Conservation (phyloP, 2,888 invertebrate genomes). For the Ectropis crepuscularia region DNA sequence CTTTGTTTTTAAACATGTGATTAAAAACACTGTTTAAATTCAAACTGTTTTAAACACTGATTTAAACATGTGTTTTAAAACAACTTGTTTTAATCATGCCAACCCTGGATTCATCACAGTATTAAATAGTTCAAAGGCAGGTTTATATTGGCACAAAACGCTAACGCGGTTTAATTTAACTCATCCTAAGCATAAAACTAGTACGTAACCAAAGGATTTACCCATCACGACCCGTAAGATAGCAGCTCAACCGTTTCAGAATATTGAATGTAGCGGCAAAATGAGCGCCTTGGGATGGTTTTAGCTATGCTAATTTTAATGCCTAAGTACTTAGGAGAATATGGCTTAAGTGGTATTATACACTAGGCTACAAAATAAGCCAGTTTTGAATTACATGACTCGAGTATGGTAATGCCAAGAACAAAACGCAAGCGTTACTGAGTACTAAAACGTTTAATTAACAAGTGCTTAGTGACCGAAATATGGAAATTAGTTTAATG, state of each 20-base stretch:
- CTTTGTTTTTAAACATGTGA: too few relatives aligned
- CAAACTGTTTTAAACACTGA: too few relatives aligned
- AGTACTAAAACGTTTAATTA: not conserved
- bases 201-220: constrained; percentile 14
- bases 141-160: too few relatives aligned
- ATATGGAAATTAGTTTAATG: too few relatives aligned
- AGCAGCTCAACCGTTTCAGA: constrained; percentile 11
- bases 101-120: too few relatives aligned
- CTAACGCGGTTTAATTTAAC: too few relatives aligned
- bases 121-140: too few relatives aligned
- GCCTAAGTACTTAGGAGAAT: constrained; percentile 10
- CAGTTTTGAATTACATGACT: not conserved
- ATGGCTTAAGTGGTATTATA: not conserved
- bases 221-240: constrained; percentile 16
- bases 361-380: not conserved
- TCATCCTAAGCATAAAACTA: not conserved
- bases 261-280: constrained; percentile 26
- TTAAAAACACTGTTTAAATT: too few relatives aligned
- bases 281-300: constrained; percentile 15
- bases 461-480: too few relatives aligned
- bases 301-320: constrained; percentile 24
- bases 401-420: not conserved
- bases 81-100: too few relatives aligned
- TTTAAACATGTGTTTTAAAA: too few relatives aligned
- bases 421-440: not conserved